phyloP scores from a whole-genome alignment of 2,888 invertebrate species.

The Itoplectis maculator region DNA sequence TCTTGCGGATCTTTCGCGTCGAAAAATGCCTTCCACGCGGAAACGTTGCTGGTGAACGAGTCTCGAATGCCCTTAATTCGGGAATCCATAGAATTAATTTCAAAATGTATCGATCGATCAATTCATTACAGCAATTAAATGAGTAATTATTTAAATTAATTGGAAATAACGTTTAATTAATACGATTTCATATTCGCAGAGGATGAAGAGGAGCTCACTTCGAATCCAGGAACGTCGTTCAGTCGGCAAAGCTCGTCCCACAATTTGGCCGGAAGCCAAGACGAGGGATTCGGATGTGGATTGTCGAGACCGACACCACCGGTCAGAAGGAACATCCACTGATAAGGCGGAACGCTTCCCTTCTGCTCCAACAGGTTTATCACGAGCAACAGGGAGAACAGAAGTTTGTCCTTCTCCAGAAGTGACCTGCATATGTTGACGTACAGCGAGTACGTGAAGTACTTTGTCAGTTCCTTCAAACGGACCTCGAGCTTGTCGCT shows the following conservation, averaged over 20 bases:
- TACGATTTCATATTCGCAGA: not conserved
- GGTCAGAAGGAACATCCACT: slow-evolving; percentile 95
- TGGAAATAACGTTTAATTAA: too few species aligned
- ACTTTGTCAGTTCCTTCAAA: slow-evolving; percentile 90
- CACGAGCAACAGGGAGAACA: slow-evolving; percentile 92
- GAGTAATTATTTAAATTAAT: too few species aligned
- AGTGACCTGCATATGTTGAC: slow-evolving; percentile 96
- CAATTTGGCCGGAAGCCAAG: slow-evolving; percentile 89
- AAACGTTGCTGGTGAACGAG: slow-evolving; percentile 87
- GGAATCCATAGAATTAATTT: not conserved
- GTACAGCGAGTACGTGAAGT: slow-evolving; percentile 96
- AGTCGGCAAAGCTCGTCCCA: slow-evolving; percentile 93
- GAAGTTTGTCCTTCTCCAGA: slow-evolving; percentile 97
- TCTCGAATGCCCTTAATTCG: slow-evolving; percentile 87
- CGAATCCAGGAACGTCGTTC: slow-evolving; percentile 85
- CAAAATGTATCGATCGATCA: not conserved
- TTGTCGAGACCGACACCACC: slow-evolving; percentile 94
- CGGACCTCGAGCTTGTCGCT: slow-evolving; percentile 92
- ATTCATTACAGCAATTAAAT: too few species aligned
- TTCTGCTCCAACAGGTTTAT: slow-evolving; percentile 89
- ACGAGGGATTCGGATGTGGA: slow-evolving; percentile 89
- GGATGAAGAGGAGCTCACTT: slow-evolving; percentile 75
- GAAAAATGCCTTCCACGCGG: slow-evolving; percentile 91
- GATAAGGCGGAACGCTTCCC: slow-evolving; percentile 86
- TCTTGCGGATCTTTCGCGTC: slow-evolving; percentile 91